Percentiles rank a stretch among this genome's conserved stretches.
phyloP scores from a whole-genome alignment of 2,797 vertebrate genomes.

The Simalia tracyae region DNA sequence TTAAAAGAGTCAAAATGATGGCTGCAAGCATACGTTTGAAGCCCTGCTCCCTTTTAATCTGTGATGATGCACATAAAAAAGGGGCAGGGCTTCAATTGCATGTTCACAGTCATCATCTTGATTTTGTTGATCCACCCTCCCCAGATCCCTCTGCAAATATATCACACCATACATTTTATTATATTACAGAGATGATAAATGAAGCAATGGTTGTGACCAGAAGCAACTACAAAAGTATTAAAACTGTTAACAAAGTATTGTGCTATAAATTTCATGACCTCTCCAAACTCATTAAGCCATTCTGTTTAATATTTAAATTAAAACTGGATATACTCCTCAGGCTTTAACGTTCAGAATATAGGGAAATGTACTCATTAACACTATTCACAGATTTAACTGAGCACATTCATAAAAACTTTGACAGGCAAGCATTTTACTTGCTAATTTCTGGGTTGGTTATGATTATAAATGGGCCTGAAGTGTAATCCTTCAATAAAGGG shows the following conservation, averaged over 20 bases:
- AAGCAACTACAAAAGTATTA: neutral
- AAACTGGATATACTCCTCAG: neutral
- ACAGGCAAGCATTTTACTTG: slow-evolving; percentile 26
- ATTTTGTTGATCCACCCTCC: neutral
- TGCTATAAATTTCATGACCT: neutral
- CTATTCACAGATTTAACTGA: slow-evolving; percentile 33
- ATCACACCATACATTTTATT: neutral
- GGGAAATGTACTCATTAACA: neutral
- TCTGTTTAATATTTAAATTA: slow-evolving; percentile 34
- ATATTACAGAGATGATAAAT: neutral
- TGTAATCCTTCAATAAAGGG: neutral
- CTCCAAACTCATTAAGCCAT: neutral
- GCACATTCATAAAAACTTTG: slow-evolving; percentile 20
- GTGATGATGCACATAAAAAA: neutral
- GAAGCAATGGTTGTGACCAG: neutral
- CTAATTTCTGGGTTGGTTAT: slow-evolving; percentile 26
- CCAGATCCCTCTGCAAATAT: neutral
- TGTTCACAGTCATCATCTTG: neutral
- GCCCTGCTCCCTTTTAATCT: neutral
- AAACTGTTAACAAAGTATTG: neutral
- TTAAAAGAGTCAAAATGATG: neutral
- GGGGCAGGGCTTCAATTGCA: neutral
- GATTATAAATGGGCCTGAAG: slow-evolving; percentile 23
- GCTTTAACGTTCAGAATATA: slow-evolving; percentile 10
- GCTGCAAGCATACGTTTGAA: neutral